Evolutionary conservation across 2,888 invertebrate genomes (phyloP).

Genomic region (Rotaria socialis): DNA sequence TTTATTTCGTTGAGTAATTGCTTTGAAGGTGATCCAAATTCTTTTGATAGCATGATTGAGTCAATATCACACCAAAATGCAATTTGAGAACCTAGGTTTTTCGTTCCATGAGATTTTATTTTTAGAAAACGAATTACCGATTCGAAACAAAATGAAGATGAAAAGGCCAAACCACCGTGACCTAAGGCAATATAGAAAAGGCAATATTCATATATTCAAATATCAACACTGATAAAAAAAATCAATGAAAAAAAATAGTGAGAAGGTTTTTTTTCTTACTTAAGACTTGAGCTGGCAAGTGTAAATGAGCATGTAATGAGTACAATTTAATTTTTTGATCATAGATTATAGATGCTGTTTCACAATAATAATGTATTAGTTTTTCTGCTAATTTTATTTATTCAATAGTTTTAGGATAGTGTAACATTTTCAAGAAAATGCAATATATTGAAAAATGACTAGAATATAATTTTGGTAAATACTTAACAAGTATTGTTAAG

Average conservation of each 20-base stretch:
- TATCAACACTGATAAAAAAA: neutral
- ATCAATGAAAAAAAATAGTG: neutral
- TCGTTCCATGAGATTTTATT: neutral
- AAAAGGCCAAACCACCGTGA: neutral
- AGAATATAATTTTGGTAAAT: neutral
- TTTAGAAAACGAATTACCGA: neutral
- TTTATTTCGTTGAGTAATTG: neutral
- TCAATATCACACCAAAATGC: neutral
- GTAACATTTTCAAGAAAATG: neutral
- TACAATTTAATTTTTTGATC: neutral
- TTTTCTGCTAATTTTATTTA: neutral
- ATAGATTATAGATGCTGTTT: neutral
- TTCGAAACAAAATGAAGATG: neutral
- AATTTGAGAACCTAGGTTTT: neutral
- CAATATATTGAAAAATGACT: neutral
- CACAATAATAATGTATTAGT: too few relatives aligned
- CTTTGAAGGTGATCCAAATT: neutral
- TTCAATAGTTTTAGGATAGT: neutral
- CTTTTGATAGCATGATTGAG: neutral
- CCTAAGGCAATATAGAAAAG: neutral
- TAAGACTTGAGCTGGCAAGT: neutral
- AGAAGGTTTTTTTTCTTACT: neutral
- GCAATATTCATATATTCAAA: neutral
- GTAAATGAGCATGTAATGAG: conserved; percentile 3
- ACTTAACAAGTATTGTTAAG: neutral